phyloP scores from a whole-genome alignment of 2,888 invertebrate species.

The Bhutanitis thaidina region DNA sequence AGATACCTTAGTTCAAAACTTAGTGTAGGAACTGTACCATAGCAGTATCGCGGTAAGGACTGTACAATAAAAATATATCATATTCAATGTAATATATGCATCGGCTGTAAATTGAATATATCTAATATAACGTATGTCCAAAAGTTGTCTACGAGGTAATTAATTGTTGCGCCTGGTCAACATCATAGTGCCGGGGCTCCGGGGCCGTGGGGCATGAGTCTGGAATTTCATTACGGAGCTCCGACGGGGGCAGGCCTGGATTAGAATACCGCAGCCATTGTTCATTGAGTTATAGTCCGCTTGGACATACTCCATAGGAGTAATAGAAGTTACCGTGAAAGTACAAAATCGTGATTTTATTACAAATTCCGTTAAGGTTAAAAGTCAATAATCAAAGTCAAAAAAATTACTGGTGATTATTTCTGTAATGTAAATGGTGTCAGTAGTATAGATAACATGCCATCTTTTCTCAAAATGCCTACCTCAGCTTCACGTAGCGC shows the following conservation, averaged over 20 bases:
- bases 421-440: too few species aligned
- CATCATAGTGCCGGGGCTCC: constrained; percentile 34
- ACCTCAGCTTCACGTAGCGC: too few species aligned
- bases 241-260: constrained; percentile 43
- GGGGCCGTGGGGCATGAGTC: constrained; percentile 34
- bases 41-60: too few species aligned
- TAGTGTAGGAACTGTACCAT: too few species aligned
- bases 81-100: too few species aligned
- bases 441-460: too few species aligned
- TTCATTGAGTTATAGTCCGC: constrained; percentile 63
- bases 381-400: neutral
- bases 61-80: too few species aligned
- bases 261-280: constrained; percentile 62
- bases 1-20: too few species aligned
- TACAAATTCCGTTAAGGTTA: neutral
- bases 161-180: constrained; percentile 36
- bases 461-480: too few species aligned
- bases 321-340: constrained; percentile 31
- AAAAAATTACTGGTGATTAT: too few species aligned
- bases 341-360: constrained; percentile 19
- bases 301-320: constrained; percentile 33
- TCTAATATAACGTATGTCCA: neutral
- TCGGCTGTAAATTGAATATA: constrained; percentile 11
- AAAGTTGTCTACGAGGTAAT: constrained; percentile 23
- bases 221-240: constrained; percentile 69